Conservation (phyloP, 2,888 invertebrate genomes). For the Herminia tarsipennalis region DNA sequence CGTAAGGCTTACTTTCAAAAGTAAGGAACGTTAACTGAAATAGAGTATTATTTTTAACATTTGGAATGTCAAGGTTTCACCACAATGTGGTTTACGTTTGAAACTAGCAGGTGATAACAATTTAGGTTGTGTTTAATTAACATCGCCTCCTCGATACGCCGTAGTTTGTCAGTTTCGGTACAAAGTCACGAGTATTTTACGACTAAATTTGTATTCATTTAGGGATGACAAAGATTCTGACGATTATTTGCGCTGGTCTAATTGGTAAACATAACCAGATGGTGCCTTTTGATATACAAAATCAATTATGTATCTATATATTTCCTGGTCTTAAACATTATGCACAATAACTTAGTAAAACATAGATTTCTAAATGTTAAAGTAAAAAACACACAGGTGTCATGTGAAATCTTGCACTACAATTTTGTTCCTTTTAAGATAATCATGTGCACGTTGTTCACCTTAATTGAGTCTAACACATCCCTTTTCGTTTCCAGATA, state of each 20-base stretch:
- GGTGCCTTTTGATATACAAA: too few species aligned
- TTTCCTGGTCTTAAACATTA: too few species aligned
- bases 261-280: too few species aligned
- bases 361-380: too few species aligned
- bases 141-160: constrained; percentile 12
- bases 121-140: constrained; percentile 45
- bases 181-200: constrained; percentile 6
- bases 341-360: too few species aligned
- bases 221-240: constrained; percentile 5
- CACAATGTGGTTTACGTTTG: constrained; percentile 75
- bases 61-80: constrained; percentile 82
- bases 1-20: constrained; percentile 58
- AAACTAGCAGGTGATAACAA: constrained; percentile 71
- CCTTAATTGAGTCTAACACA: too few species aligned
- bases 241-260: not conserved
- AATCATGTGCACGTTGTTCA: too few species aligned
- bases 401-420: too few species aligned
- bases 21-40: constrained; percentile 58
- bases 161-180: constrained; percentile 8
- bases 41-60: constrained; percentile 83
- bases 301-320: too few species aligned
- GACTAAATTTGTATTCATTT: constrained; percentile 9
- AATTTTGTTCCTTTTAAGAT: too few species aligned
- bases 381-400: too few species aligned
- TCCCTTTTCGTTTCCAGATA: too few species aligned